Evolutionary conservation across 2,888 invertebrate species (phyloP), one percentile per base, ranked within the genome.

Genomic region (Dicycla oo): DNA sequence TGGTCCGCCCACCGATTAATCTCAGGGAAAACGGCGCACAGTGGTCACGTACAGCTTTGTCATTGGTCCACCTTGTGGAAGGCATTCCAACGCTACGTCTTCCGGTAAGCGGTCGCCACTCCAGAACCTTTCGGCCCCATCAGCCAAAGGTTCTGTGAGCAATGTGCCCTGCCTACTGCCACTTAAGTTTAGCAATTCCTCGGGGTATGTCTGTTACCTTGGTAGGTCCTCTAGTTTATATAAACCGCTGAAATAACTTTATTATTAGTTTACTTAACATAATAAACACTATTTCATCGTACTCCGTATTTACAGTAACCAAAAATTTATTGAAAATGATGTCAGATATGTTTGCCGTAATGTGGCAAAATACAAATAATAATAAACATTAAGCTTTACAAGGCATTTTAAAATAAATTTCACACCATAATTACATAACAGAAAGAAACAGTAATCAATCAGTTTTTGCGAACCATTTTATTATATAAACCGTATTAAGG

Each of bases 401-500:
- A 57, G 34, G 45, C 57, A 26, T 43, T 80, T 58, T 51, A 47
- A 63, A 60, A 69, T 56, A 45, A 57, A 64, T 81, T 85, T 87
- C 73, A 81, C 83, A 82, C 82, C 75, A 80, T 82, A 78, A 83
- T 86, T 83, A 76, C 66, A 75, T 72, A 82, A 87, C 80, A 85
- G 78, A 85, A 58, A 84, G 78, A 86, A 66, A 71, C 78, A 56
- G 79, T 75, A 84, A 89, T 89, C 85, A 87, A 88, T 89, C 87
- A 84, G 81, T 80, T 85, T 81, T 83, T 78, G 76, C 69, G 40
- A 60, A 79, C 70, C 68, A 80, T 76, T 85, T 80, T 80, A 82
- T 83, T 82, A 71, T 74, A 71, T 73, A 75, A 86, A 86, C 85
- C 78, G 80, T 86, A 86, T 77, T 82, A 84, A 84, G 84, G 78